phyloP scores from a whole-genome alignment of 2,113 vertebrate species.

The Agelaius tricolor region DNA sequence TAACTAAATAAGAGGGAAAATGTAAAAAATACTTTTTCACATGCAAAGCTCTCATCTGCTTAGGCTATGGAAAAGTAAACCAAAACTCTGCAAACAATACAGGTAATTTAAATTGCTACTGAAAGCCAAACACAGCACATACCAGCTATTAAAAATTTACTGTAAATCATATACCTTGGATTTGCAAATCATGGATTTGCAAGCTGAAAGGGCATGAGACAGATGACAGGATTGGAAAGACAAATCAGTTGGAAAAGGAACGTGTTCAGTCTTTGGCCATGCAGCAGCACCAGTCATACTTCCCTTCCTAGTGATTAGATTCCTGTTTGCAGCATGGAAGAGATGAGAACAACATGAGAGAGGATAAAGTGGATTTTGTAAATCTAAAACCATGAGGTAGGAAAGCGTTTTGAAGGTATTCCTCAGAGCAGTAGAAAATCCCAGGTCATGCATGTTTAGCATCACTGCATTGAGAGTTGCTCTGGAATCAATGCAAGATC shows the following conservation, averaged over 20 bases:
- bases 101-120: not conserved
- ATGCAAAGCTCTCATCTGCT: not conserved
- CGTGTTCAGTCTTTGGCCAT: not conserved
- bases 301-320: not conserved
- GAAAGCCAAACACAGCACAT: not conserved
- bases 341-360: not conserved
- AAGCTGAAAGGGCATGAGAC: not conserved
- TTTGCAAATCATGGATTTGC: not conserved
- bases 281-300: not conserved
- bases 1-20: not conserved
- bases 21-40: not conserved
- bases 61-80: not conserved
- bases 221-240: not conserved
- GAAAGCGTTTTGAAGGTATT: not conserved
- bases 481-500: not conserved
- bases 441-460: rapidly evolving
- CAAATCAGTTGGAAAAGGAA: not conserved
- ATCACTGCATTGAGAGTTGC: not conserved
- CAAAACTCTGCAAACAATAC: not conserved
- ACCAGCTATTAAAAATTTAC: not conserved
- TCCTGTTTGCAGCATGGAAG: not conserved
- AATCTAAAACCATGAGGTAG: not conserved
- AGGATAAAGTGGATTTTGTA: not conserved
- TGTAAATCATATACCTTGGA: not conserved
- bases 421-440: not conserved